Percentiles rank a stretch among this genome's conserved stretches.
Conservation (phyloP, 2,888 invertebrate genomes). For the Xestia rhomboidea region DNA sequence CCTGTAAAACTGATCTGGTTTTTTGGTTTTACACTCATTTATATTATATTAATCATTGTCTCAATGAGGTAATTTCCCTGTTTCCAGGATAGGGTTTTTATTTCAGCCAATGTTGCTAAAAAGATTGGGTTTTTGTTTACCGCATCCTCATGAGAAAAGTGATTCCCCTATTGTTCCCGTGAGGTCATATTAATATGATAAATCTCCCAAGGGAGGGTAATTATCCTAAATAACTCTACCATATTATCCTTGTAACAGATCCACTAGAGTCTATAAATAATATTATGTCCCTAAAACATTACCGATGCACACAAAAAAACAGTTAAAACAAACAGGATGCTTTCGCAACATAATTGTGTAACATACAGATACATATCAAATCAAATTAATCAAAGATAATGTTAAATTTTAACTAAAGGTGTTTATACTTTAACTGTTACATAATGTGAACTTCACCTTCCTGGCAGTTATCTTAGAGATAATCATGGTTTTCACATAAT, state of each 20-base stretch:
- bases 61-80: background rate
- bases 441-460: constrained; percentile 81
- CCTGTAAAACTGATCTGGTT: background rate
- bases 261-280: background rate
- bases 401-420: constrained; percentile 46
- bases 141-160: background rate
- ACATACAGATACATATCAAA: constrained; percentile 48
- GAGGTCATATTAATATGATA: background rate
- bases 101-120: background rate
- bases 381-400: constrained; percentile 47
- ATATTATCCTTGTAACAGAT: too few relatives aligned
- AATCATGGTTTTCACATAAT: constrained; percentile 58
- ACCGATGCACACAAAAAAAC: background rate
- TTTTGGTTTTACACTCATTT: background rate
- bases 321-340: constrained; percentile 20
- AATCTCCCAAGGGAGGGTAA: background rate
- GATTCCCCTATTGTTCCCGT: background rate
- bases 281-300: background rate
- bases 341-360: constrained; percentile 53
- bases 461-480: constrained; percentile 68
- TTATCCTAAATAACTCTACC: background rate
- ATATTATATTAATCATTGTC: too few relatives aligned
- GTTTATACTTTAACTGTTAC: constrained; percentile 59
- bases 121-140: background rate
- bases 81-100: background rate